A percentile compares a stretch with the other conserved stretches of the same genome.
phyloP scores from a whole-genome alignment of 2,888 invertebrate genomes.

The Agrochola lychnidis region DNA sequence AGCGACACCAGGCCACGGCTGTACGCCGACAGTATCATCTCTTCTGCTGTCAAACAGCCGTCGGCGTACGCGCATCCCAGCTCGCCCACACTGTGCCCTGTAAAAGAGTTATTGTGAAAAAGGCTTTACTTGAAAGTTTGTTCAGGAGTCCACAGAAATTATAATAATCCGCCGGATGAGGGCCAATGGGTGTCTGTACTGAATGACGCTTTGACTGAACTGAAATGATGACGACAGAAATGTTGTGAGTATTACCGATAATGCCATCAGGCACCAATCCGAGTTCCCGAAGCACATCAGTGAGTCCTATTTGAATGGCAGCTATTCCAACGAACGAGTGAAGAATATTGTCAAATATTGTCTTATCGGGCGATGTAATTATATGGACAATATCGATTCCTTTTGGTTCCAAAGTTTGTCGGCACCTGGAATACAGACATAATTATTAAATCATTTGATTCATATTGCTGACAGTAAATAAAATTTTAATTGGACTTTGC shows the following conservation, averaged over 20 bases:
- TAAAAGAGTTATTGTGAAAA: background rate
- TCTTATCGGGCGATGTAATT: constrained; percentile 91
- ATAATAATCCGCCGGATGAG: background rate
- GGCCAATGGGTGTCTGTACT: background rate
- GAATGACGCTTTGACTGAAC: background rate
- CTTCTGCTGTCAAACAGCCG: constrained; percentile 95
- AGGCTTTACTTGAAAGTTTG: background rate
- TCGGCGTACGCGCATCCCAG: constrained; percentile 98
- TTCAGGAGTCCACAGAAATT: background rate
- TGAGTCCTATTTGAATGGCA: constrained; percentile 90
- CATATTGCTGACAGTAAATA: background rate
- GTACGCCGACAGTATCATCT: constrained; percentile 95
- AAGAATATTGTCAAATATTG: constrained; percentile 90
- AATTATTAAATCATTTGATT: background rate
- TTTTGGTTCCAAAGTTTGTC: constrained; percentile 90
- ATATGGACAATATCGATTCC: constrained; percentile 93
- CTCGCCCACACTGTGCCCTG: constrained; percentile 98
- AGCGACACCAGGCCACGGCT: constrained; percentile 94
- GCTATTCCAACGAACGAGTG: constrained; percentile 79
- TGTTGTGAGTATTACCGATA: constrained; percentile 15
- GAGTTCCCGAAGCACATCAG: constrained; percentile 33
- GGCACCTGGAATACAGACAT: constrained; percentile 81
- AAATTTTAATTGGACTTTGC: background rate
- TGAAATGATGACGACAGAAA: background rate
- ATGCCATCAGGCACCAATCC: constrained; percentile 30